phyloP scores from a whole-genome alignment of 2,888 invertebrate genomes.

The Dolichomitus sp. region DNA sequence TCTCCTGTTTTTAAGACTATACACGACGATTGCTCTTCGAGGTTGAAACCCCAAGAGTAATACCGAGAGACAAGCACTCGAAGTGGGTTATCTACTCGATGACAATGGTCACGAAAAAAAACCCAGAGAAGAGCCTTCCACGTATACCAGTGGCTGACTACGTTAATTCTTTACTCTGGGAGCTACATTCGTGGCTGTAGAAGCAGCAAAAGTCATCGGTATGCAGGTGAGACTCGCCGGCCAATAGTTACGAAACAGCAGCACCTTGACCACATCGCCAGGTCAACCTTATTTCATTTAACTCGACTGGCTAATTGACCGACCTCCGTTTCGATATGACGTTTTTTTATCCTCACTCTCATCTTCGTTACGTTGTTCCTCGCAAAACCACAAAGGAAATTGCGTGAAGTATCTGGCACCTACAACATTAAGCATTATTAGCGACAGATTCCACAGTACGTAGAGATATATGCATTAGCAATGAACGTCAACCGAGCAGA shows the following conservation, averaged over 20 bases:
- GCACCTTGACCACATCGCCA: constrained; percentile 83
- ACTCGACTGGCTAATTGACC: constrained; percentile 56
- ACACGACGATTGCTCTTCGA: constrained; percentile 33
- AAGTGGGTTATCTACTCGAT: constrained; percentile 64
- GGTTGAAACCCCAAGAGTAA: constrained; percentile 48
- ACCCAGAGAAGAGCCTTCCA: constrained; percentile 33
- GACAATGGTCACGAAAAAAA: constrained; percentile 43
- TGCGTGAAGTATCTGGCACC: background rate
- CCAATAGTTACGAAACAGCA: constrained; percentile 79
- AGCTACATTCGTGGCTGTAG: constrained; percentile 27
- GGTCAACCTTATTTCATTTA: constrained; percentile 75
- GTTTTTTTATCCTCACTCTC: background rate
- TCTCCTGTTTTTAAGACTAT: constrained; percentile 17
- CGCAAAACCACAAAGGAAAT: background rate
- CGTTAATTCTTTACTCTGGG: constrained; percentile 33
- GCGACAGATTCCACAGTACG: background rate
- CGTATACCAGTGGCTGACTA: background rate
- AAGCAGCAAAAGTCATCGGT: constrained; percentile 71
- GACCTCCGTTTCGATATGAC: constrained; percentile 36
- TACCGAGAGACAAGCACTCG: constrained; percentile 20
- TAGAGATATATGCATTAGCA: background rate
- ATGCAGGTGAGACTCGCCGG: constrained; percentile 78
- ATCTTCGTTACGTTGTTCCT: background rate
- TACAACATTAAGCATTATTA: background rate
- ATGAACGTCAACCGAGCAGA: background rate